phyloP scores from a whole-genome alignment of 2,113 vertebrate species.

The Hirundichthys speculiger region DNA sequence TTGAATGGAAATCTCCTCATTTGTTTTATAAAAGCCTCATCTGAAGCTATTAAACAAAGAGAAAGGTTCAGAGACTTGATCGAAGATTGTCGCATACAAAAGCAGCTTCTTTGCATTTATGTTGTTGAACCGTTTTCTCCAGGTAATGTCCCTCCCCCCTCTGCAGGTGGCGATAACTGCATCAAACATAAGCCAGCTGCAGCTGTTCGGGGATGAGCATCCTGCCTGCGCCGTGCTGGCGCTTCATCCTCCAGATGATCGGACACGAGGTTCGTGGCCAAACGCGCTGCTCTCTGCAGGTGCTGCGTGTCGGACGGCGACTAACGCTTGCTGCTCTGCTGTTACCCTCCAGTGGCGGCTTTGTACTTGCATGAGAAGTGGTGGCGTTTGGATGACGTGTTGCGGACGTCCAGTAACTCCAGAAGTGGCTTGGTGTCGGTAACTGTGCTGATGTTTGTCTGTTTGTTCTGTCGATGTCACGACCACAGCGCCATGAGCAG shows the following conservation, averaged over 20 bases:
- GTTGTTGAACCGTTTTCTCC: neutral
- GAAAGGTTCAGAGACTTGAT: no score
- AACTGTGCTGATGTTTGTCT: neutral
- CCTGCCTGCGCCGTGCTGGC: conserved; percentile 55
- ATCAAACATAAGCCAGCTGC: conserved; percentile 55
- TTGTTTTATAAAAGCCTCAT: no score
- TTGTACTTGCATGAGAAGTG: conserved; percentile 83
- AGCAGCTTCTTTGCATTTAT: no score
- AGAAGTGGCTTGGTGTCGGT: conserved; percentile 83
- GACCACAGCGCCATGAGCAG: no score
- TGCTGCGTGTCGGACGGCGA: neutral
- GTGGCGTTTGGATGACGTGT: conserved; percentile 85
- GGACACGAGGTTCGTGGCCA: conserved; percentile 55
- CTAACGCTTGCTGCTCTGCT: conserved; percentile 7
- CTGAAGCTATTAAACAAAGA: no score
- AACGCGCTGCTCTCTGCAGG: neutral
- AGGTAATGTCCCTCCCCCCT: neutral
- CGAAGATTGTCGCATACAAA: no score
- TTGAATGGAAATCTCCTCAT: no score
- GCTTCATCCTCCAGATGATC: conserved; percentile 64
- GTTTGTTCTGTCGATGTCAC: no score
- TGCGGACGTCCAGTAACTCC: conserved; percentile 81
- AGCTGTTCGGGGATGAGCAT: conserved; percentile 69
- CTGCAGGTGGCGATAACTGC: conserved; percentile 68
- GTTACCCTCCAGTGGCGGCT: conserved; percentile 81